Evolutionary conservation across 2,888 invertebrate species (phyloP).

Genomic region (Phanerotoma sp.): DNA sequence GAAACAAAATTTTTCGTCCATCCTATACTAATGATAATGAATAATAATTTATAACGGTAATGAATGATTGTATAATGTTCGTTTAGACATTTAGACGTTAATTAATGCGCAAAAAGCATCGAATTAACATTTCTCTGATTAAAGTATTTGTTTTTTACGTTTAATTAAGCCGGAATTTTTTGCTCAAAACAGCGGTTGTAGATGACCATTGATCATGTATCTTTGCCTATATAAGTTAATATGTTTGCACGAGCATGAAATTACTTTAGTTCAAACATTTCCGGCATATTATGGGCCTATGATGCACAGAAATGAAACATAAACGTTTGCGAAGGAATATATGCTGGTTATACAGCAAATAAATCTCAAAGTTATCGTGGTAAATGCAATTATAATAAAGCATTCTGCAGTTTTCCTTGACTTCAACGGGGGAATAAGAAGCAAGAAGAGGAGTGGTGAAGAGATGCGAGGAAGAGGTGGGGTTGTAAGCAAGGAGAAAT

Average conservation of each 20-base stretch:
- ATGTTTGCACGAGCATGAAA: conserved; percentile 9
- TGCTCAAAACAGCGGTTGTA: not conserved
- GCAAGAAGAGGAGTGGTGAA: not conserved
- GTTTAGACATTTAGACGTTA: no score
- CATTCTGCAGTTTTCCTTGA: conserved; percentile 16
- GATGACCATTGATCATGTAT: no score
- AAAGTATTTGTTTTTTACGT: not conserved
- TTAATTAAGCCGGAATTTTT: not conserved
- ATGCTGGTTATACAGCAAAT: conserved; percentile 13
- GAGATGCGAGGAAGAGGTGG: conserved; percentile 1
- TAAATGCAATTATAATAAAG: conserved; percentile 20
- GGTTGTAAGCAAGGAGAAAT: conserved; percentile 1
- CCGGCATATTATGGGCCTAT: conserved; percentile 17
- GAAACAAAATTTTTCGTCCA: no score
- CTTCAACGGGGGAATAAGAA: conserved; percentile 7
- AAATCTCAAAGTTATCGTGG: conserved; percentile 21
- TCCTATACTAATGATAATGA: no score
- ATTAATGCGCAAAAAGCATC: not conserved
- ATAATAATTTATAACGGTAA: no score
- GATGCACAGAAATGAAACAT: conserved; percentile 20
- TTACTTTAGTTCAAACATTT: conserved; percentile 9
- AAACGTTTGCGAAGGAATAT: conserved; percentile 15
- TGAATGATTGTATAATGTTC: no score
- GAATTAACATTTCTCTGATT: not conserved
- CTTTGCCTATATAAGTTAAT: not conserved